Evolutionary conservation across 2,888 invertebrate species (phyloP).

Genomic region (Subacronicta megacephala): DNA sequence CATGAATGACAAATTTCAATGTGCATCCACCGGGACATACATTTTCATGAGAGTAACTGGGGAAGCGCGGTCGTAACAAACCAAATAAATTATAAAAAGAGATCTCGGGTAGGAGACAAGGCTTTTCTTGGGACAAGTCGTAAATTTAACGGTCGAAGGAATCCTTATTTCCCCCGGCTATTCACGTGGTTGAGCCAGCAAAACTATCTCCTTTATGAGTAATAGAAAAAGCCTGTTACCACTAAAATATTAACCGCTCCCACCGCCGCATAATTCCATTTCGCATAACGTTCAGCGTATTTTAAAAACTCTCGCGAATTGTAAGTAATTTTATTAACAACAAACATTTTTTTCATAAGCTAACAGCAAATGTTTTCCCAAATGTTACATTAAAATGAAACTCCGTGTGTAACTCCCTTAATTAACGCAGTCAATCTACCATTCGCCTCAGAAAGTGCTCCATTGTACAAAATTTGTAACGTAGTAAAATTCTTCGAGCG

Average conservation of each 20-base stretch:
- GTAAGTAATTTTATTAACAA: conserved; percentile 46
- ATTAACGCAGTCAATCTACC: conserved; percentile 80
- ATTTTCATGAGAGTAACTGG: conserved; percentile 76
- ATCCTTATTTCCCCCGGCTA: conserved; percentile 85
- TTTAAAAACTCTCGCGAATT: conserved; percentile 45
- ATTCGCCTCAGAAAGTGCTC: conserved; percentile 82
- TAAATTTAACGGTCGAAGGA: conserved; percentile 88
- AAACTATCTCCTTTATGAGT: conserved; percentile 81
- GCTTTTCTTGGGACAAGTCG: conserved; percentile 86
- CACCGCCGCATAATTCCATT: conserved; percentile 43
- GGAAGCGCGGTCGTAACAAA: conserved; percentile 79
- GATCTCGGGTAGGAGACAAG: conserved; percentile 80
- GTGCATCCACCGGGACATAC: conserved; percentile 63
- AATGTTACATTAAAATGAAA: conserved; percentile 64
- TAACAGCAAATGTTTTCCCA: conserved; percentile 56
- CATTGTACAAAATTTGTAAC: conserved; percentile 86
- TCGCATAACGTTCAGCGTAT: conserved; percentile 32
- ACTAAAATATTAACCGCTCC: conserved; percentile 63
- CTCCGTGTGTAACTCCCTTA: conserved; percentile 75
- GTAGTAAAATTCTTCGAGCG: conserved; percentile 82
- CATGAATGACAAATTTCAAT: conserved; percentile 63
- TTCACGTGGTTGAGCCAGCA: conserved; percentile 80
- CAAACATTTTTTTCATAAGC: conserved; percentile 33
- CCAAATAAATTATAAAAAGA: conserved; percentile 88
- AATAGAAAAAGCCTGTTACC: conserved; percentile 70